These are phyloP conservation scores for Troides aeacus DNA, from an alignment of 2,888 invertebrate genomes.

Conservation along the genomic window DNA sequence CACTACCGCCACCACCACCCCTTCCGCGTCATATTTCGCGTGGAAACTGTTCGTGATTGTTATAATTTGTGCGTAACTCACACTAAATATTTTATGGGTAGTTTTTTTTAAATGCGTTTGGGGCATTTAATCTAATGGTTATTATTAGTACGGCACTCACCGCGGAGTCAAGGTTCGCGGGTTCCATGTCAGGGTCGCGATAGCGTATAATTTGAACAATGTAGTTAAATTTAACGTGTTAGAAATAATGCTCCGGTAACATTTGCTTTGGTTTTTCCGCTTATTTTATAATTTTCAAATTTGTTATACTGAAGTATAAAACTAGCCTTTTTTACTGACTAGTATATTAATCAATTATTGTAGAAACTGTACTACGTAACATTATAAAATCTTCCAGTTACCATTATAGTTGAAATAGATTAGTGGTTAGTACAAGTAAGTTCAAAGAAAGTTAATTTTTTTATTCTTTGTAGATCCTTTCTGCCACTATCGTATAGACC, in stretches of 20 bases:
- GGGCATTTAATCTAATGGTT: slow-evolving; percentile 33
- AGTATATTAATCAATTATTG: too few species aligned
- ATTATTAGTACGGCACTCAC: slow-evolving; percentile 24
- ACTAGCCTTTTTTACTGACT: too few species aligned
- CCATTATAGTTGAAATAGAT: too few species aligned
- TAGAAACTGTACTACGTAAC: too few species aligned
- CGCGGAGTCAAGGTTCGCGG: slow-evolving; percentile 18
- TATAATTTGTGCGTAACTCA: slow-evolving; percentile 35
- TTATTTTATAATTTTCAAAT: background rate
- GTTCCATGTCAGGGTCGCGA: slow-evolving; percentile 19
- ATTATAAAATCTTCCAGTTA: too few species aligned
- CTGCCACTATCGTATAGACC: too few species aligned
- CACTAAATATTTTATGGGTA: slow-evolving; percentile 31
- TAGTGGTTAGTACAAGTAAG: too few species aligned
- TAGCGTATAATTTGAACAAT: slow-evolving; percentile 23
- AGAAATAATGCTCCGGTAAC: slow-evolving; percentile 25
- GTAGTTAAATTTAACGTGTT: slow-evolving; percentile 46
- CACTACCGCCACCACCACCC: background rate
- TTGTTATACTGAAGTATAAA: too few species aligned
- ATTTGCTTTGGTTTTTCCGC: slow-evolving; percentile 14
- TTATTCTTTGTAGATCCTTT: too few species aligned
- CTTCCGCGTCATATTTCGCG: slow-evolving; percentile 20
- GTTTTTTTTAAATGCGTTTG: slow-evolving; percentile 31
- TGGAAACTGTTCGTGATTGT: slow-evolving; percentile 35
- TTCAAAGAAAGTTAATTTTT: too few species aligned